Conservation (phyloP, 1,140 invertebrate genomes). For the Hesperophylax magnus region DNA sequence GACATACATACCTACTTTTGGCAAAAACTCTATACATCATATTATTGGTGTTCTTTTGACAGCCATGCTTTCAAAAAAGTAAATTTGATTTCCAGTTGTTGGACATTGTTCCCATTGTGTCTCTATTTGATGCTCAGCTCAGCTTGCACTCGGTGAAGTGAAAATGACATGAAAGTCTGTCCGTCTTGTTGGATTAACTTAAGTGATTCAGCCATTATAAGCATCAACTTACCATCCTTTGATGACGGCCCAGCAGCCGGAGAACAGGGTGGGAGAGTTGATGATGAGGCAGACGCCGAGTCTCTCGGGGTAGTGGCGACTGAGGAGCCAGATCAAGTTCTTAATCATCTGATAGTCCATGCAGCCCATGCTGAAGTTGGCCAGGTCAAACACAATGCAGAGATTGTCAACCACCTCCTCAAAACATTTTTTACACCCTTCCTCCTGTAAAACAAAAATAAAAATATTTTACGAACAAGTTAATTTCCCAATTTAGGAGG, state of each 20-base stretch:
- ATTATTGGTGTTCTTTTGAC: too few species aligned
- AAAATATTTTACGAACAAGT: neutral
- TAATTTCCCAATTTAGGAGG: too few species aligned
- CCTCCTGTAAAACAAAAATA: slow-evolving; percentile 74
- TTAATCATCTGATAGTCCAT: slow-evolving; percentile 86
- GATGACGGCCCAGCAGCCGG: slow-evolving; percentile 81
- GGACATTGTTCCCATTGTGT: neutral
- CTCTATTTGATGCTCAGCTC: neutral
- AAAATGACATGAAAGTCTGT: slow-evolving; percentile 9
- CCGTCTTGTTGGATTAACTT: neutral
- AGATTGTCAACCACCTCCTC: slow-evolving; percentile 85
- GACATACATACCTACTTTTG: too few species aligned
- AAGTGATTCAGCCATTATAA: neutral
- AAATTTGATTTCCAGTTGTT: too few species aligned
- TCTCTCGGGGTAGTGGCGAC: slow-evolving; percentile 83
- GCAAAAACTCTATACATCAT: too few species aligned
- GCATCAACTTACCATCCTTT: slow-evolving; percentile 74
- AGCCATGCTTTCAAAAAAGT: too few species aligned
- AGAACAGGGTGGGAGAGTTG: slow-evolving; percentile 80
- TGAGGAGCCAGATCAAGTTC: slow-evolving; percentile 82
- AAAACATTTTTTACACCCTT: slow-evolving; percentile 82
- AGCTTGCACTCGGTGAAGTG: too few species aligned
- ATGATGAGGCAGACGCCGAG: slow-evolving; percentile 81
- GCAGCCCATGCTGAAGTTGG: slow-evolving; percentile 79
- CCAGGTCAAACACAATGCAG: slow-evolving; percentile 83